Base-by-base conservation (phyloP, 2,888 invertebrate genomes). In the Eupsilia transversa region DNA sequence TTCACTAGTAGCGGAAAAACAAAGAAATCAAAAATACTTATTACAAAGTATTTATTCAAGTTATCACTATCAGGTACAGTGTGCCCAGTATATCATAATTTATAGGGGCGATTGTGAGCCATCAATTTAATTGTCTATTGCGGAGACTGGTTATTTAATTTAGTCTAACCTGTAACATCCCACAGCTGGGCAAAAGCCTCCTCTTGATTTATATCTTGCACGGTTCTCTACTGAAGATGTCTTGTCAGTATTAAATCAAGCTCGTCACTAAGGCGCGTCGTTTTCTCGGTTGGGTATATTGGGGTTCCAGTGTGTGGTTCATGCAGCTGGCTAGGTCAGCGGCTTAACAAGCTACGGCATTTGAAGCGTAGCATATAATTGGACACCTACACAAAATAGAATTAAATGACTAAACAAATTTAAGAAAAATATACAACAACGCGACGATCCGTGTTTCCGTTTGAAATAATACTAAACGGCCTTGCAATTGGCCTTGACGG, bases 11-110 rank as follows among this genome's bases (percentile, higher is more conserved):
- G 17, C 30, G 2, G 23, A 23, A 49, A 33, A n/a, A n/a, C n/a
- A n/a, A n/a, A n/a, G n/a, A n/a, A n/a, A n/a, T n/a, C n/a, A n/a
- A n/a, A n/a, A n/a, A n/a, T n/a, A n/a, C n/a, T n/a, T n/a, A n/a
- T n/a, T n/a, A 17, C 14, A 77, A 20, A 14, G 23, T 49, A 30
- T 57, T 17, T 43, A 41, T 7, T 60, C 9, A 41, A 27, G 20
- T 17, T 52, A 35, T 49, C 23, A n/a, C 12, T 20, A n/a, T 43
- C 30, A 7, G 17, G 33, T 76, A 76, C 56, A 61, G 76, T 72
- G 54, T 41, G 61, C 27, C 56, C 46, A 71, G 79, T 71, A 56
- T 41, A 61, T 54, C 14, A 33, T 12, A 17, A 41, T 30, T 46
- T 9, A 46, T 72, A 27, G 27, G 3, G 23, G 17, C 9, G 46